phyloP scores from a whole-genome alignment of 2,888 invertebrate species.

The Lasioglossum morio region DNA sequence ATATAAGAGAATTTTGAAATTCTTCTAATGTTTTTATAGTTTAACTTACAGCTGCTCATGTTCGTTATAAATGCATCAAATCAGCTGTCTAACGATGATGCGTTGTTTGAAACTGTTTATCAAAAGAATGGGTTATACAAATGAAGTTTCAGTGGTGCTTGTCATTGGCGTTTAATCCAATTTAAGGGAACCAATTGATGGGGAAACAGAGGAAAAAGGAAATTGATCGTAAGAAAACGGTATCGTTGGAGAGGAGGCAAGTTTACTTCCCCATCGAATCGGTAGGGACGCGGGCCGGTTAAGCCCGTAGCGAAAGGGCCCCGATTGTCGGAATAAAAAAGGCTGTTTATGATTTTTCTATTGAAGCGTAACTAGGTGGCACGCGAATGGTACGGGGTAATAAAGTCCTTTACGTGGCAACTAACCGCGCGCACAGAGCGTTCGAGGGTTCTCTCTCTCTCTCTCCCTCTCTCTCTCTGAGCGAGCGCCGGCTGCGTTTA shows the following conservation, averaged over 20 bases:
- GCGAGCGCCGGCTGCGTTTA: conserved; percentile 74
- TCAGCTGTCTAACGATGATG: too few relatives aligned
- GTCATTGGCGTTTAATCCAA: neutral
- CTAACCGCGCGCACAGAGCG: conserved; percentile 74
- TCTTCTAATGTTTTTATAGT: too few relatives aligned
- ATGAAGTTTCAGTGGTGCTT: neutral
- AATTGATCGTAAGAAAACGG: neutral
- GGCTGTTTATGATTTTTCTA: conserved; percentile 81
- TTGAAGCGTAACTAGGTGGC: conserved; percentile 81
- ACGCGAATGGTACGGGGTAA: conserved; percentile 78
- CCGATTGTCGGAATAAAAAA: conserved; percentile 55
- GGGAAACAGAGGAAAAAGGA: neutral
- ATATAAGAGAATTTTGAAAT: too few relatives aligned
- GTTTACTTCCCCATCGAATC: neutral
- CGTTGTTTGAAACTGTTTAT: too few relatives aligned
- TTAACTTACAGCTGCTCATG: too few relatives aligned
- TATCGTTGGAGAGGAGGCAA: neutral
- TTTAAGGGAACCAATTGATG: neutral
- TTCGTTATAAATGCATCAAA: too few relatives aligned
- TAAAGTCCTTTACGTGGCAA: conserved; percentile 83
- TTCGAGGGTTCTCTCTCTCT: conserved; percentile 49
- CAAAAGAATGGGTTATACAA: too few relatives aligned
- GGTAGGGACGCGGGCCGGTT: conserved; percentile 17
- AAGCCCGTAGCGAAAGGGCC: conserved; percentile 23
- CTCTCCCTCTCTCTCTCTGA: neutral